Evolutionary conservation across 92 coral and sea anemone species (phyloP).

Genomic region (Umimayanthus kanabou): DNA sequence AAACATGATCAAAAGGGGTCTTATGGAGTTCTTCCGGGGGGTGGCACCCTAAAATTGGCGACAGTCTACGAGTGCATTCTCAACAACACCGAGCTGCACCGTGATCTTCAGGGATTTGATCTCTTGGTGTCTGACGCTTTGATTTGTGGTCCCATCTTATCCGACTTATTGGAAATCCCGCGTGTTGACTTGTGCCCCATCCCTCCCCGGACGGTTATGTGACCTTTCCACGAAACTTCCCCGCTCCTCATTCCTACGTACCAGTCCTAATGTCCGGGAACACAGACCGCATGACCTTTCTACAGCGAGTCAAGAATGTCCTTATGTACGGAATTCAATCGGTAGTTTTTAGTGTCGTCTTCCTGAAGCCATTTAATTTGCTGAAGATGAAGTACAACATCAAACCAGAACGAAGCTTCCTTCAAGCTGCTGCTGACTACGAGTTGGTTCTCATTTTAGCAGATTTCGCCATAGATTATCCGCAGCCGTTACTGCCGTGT

Average conservation of each 20-base stretch:
- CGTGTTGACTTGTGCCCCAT: constrained; percentile 40
- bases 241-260: constrained; percentile 47
- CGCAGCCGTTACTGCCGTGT: constrained; percentile 76
- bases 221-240: constrained; percentile 17
- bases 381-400: constrained; percentile 63
- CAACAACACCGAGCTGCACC: constrained; percentile 19
- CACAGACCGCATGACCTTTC: constrained; percentile 37
- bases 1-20: not conserved
- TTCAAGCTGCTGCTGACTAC: constrained; percentile 42
- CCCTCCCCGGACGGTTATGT: constrained; percentile 11
- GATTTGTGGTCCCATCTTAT: constrained; percentile 32
- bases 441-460: constrained; percentile 56
- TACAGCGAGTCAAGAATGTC: constrained; percentile 45
- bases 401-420: constrained; percentile 51
- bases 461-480: constrained; percentile 69
- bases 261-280: constrained; percentile 37
- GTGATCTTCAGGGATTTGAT: constrained; percentile 34
- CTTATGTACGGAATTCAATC: not conserved
- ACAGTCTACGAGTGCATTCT: not conserved
- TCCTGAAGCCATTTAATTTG: constrained; percentile 6
- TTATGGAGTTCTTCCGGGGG: not conserved
- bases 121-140: constrained; percentile 26
- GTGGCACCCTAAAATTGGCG: not conserved
- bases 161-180: constrained; percentile 22
- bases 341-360: not conserved